Percentiles rank a stretch among this genome's conserved stretches.
These are phyloP conservation scores for Macaria liturata DNA, from an alignment of 2,888 invertebrate species.

Conservation along the genomic window DNA sequence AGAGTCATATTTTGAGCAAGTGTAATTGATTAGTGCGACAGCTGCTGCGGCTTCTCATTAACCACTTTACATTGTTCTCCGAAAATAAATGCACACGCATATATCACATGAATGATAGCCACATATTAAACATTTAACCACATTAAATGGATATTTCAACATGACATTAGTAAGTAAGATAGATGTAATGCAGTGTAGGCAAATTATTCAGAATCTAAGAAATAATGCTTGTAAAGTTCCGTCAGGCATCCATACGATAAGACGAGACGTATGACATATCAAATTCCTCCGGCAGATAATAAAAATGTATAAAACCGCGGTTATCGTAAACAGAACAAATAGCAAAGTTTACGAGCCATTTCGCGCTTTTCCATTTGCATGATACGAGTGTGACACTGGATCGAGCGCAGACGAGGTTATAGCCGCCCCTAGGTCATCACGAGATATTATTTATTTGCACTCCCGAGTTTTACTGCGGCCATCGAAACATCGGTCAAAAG, in stretches of 20 bases:
- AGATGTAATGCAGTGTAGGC: too few species aligned
- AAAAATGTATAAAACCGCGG: constrained; percentile 75
- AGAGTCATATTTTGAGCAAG: constrained; percentile 69
- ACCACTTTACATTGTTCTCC: constrained; percentile 59
- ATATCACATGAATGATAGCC: constrained; percentile 20
- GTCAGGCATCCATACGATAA: too few species aligned
- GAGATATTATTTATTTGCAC: constrained; percentile 42
- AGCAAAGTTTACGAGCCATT: constrained; percentile 74
- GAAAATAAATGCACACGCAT: constrained; percentile 40
- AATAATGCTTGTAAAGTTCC: too few species aligned
- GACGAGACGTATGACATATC: too few species aligned
- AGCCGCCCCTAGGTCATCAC: constrained; percentile 48
- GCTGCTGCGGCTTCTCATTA: constrained; percentile 64
- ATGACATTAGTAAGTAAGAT: neutral
- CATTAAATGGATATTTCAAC: constrained; percentile 7
- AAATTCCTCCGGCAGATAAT: constrained; percentile 56
- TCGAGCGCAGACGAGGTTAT: constrained; percentile 46
- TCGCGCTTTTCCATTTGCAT: constrained; percentile 76
- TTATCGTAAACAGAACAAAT: constrained; percentile 81
- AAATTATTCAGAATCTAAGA: too few species aligned
- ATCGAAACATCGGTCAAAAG: constrained; percentile 14
- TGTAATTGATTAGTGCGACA: constrained; percentile 74
- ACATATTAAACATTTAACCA: constrained; percentile 14
- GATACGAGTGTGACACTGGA: constrained; percentile 60
- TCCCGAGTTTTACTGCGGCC: constrained; percentile 30